Conservation (phyloP, 2,113 vertebrate genomes). For the Saccopteryx leptura region DNA sequence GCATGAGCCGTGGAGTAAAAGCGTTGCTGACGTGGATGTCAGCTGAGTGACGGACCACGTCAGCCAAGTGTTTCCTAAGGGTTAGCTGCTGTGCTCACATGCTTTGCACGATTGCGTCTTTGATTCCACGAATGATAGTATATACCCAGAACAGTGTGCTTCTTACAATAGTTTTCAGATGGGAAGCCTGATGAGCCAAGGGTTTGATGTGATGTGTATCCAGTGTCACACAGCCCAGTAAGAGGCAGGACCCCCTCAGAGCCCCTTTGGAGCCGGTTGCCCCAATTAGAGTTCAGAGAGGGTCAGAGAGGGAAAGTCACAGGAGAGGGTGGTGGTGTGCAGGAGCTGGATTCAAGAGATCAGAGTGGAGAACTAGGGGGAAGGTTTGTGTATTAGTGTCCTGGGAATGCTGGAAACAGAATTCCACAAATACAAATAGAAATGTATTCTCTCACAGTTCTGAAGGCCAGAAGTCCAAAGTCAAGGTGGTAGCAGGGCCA, state of each 20-base stretch:
- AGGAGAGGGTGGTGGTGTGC: background rate
- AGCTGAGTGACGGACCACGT: background rate
- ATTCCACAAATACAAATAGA: background rate
- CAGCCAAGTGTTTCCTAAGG: background rate
- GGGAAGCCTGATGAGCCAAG: background rate
- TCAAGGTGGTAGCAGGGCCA: background rate
- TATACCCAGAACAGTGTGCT: background rate
- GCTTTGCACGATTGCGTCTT: background rate
- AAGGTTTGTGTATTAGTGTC: rapidly evolving
- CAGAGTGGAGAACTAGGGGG: background rate
- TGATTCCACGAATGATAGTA: background rate
- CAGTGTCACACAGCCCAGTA: background rate
- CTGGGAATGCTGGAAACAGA: background rate
- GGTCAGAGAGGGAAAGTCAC: background rate
- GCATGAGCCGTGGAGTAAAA: background rate
- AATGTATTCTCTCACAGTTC: background rate
- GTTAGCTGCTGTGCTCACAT: background rate
- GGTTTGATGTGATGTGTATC: background rate
- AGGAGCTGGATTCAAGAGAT: background rate
- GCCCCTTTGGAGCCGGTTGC: background rate
- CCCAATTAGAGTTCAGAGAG: background rate
- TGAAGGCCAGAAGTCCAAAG: background rate
- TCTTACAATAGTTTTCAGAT: no score
- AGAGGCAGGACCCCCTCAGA: background rate
- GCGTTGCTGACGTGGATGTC: no score